Conservation (phyloP, 2,888 invertebrate genomes). For the Entomobrya proxima region DNA sequence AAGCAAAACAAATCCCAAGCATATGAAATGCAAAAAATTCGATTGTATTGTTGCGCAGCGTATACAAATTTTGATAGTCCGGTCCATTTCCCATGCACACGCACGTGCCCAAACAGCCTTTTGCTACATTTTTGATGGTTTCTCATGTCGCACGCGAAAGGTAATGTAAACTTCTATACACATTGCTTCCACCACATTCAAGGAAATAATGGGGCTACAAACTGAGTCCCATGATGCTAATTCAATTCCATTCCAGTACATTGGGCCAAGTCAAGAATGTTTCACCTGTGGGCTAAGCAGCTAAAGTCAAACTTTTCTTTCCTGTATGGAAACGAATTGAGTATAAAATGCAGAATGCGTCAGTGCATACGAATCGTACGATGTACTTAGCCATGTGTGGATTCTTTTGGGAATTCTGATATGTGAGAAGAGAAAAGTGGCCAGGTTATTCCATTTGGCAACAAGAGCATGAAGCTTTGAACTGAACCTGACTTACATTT, state of each 20-base stretch:
- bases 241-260: conserved; percentile 53
- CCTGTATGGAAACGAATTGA: background rate
- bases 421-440: conserved; percentile 14
- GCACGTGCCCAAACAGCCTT: background rate
- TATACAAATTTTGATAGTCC: background rate
- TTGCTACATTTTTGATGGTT: background rate
- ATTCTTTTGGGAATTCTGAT: conserved; percentile 6
- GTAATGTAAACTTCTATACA: background rate
- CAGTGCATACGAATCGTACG: background rate
- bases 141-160: background rate
- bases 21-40: too few relatives aligned
- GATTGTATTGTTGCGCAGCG: too few relatives aligned
- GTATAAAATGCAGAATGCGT: background rate
- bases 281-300: conserved; percentile 44
- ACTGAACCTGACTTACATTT: too few relatives aligned
- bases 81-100: background rate
- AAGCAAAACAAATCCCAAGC: too few relatives aligned
- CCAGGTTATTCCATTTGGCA: background rate
- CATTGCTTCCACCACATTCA: conserved; percentile 35
- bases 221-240: conserved; percentile 29
- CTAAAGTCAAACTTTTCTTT: conserved; percentile 3
- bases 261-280: conserved; percentile 39
- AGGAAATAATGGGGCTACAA: background rate
- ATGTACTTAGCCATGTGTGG: background rate
- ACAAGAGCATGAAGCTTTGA: too few relatives aligned